Percentiles rank a stretch among this genome's conserved stretches.
phyloP scores from a whole-genome alignment of 1,140 invertebrate genomes.

The Lepidurus packardi region DNA sequence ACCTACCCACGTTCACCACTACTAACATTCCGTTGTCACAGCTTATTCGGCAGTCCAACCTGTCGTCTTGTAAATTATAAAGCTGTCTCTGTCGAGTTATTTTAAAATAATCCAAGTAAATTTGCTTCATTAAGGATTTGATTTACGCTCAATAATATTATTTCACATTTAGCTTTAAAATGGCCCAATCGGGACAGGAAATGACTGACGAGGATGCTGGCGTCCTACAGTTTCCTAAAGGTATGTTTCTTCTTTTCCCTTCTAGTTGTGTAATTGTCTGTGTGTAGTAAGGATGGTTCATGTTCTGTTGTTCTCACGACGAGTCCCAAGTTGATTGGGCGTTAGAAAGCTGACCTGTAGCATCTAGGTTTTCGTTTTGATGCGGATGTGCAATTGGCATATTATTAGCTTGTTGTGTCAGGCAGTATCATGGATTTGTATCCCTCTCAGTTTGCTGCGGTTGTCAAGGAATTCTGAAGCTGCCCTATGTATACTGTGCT shows the following conservation, averaged over 20 bases:
- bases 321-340: no score
- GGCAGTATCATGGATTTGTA: not conserved
- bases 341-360: no score
- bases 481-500: constrained; percentile 55
- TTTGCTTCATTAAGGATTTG: no score
- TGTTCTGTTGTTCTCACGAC: not conserved
- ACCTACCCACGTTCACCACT: no score
- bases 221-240: constrained; percentile 80
- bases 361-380: not conserved
- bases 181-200: constrained; percentile 34
- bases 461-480: constrained; percentile 24
- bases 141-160: no score
- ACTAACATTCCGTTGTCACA: no score
- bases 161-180: constrained; percentile 39
- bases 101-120: no score
- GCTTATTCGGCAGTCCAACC: no score
- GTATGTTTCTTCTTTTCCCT: constrained; percentile 45
- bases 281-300: not conserved
- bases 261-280: not conserved
- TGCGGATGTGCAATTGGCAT: not conserved
- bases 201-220: constrained; percentile 69
- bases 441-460: constrained; percentile 25
- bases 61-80: no score
- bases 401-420: not conserved
- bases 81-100: no score